phyloP scores from a whole-genome alignment of 1,140 invertebrate species.

The Sitophilus oryzae region DNA sequence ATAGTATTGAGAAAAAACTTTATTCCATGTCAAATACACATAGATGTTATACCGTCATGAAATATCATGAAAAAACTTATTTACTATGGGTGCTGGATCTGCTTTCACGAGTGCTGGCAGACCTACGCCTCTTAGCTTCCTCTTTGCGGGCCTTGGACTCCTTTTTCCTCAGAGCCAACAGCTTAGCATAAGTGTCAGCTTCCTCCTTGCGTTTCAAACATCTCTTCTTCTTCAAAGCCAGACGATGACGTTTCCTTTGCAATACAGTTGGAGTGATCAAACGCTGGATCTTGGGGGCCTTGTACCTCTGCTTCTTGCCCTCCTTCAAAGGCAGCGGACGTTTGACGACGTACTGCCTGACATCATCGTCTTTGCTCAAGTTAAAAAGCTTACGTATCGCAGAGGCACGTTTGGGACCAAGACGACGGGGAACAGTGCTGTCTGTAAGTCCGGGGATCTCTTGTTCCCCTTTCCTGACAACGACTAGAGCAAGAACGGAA shows the following conservation, averaged over 20 bases:
- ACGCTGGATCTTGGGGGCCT: conserved; percentile 99
- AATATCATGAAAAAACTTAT: conserved; percentile 9
- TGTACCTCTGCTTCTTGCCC: conserved; percentile 69
- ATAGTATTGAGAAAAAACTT: neutral
- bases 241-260: conserved; percentile 84
- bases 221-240: conserved; percentile 89
- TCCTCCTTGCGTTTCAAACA: conserved; percentile 81
- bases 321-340: conserved; percentile 86
- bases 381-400: conserved; percentile 99
- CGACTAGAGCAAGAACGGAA: conserved; percentile 86
- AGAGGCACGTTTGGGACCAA: conserved; percentile 96
- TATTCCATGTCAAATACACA: neutral
- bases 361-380: conserved; percentile 94
- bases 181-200: conserved; percentile 90
- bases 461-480: conserved; percentile 94
- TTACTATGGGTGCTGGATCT: conserved; percentile 49
- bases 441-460: conserved; percentile 99
- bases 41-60: too few relatives aligned
- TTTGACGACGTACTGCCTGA: conserved; percentile 93
- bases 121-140: conserved; percentile 66
- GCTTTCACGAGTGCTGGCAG: conserved; percentile 72
- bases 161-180: conserved; percentile 93
- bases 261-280: conserved; percentile 91
- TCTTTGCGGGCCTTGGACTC: conserved; percentile 89
- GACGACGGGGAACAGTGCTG: conserved; percentile 83